These are phyloP conservation scores for Sturmia bella DNA, from an alignment of 2,888 invertebrate genomes.

Conservation along the genomic window DNA sequence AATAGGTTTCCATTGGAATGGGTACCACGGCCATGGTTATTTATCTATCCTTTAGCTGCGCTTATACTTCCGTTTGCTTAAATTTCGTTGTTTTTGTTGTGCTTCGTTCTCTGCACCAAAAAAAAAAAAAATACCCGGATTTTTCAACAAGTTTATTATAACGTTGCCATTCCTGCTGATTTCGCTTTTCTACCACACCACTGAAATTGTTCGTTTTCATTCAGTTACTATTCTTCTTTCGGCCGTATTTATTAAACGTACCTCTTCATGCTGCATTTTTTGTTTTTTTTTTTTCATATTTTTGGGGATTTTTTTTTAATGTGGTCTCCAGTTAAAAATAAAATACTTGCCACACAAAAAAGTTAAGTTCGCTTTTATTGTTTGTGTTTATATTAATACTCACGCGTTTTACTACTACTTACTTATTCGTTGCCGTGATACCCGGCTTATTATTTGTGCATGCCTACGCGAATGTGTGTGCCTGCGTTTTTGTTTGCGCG, in stretches of 20 bases:
- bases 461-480: neutral
- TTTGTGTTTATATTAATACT: conserved; percentile 65
- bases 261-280: conserved; percentile 34
- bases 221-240: conserved; percentile 57
- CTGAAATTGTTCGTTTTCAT: conserved; percentile 39
- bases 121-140: conserved; percentile 30
- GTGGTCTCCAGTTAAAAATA: conserved; percentile 56
- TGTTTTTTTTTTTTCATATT: conserved; percentile 46
- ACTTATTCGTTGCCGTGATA: conserved; percentile 22
- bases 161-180: conserved; percentile 2
- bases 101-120: conserved; percentile 28
- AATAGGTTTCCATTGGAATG: conserved; percentile 47
- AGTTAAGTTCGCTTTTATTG: conserved; percentile 66
- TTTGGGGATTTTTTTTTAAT: conserved; percentile 65
- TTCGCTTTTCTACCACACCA: conserved; percentile 3
- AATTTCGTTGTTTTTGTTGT: conserved; percentile 34
- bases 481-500: conserved; percentile 42
- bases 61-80: conserved; percentile 16
- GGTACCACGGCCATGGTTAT: conserved; percentile 61
- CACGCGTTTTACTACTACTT: conserved; percentile 54
- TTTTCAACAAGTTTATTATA: conserved; percentile 49
- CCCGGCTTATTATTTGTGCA: neutral
- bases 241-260: conserved; percentile 30
- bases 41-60: conserved; percentile 45
- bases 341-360: conserved; percentile 29